phyloP scores from a whole-genome alignment of 2,888 invertebrate genomes.

The Altica lythri region DNA sequence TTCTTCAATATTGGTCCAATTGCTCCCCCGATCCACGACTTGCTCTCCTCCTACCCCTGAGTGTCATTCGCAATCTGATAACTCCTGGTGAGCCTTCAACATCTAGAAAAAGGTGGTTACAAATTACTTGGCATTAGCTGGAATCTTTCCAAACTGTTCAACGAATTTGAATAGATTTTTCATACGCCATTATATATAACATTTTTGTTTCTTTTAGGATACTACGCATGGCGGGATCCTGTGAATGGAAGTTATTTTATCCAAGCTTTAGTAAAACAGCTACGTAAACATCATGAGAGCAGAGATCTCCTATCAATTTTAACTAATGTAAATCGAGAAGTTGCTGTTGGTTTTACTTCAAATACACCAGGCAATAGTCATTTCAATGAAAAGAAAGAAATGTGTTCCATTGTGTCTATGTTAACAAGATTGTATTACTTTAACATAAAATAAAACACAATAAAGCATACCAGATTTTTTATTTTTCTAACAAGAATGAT shows the following conservation, averaged over 20 bases:
- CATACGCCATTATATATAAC: slow-evolving; percentile 5
- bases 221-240: slow-evolving; percentile 70
- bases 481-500: no score
- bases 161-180: no score
- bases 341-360: slow-evolving; percentile 70
- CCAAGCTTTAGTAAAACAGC: slow-evolving; percentile 66
- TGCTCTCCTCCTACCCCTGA: no score
- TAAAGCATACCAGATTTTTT: no score
- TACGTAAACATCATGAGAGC: slow-evolving; percentile 57
- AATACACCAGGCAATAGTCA: slow-evolving; percentile 54
- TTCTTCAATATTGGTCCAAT: no score
- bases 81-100: no score
- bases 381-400: slow-evolving; percentile 67
- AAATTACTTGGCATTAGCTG: no score
- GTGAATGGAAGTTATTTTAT: slow-evolving; percentile 75
- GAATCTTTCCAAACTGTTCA: no score
- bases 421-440: slow-evolving; percentile 66
- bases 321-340: slow-evolving; percentile 65
- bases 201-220: slow-evolving; percentile 57
- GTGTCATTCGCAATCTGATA: no score
- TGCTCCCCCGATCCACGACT: no score
- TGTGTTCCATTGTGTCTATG: slow-evolving; percentile 70
- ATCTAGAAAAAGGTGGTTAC: no score
- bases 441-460: no score
- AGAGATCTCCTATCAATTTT: slow-evolving; percentile 68